Percentiles rank a stretch among this genome's conserved stretches.
Evolutionary conservation across 2,888 invertebrate species (phyloP).

Genomic region (Xylocampa areola): DNA sequence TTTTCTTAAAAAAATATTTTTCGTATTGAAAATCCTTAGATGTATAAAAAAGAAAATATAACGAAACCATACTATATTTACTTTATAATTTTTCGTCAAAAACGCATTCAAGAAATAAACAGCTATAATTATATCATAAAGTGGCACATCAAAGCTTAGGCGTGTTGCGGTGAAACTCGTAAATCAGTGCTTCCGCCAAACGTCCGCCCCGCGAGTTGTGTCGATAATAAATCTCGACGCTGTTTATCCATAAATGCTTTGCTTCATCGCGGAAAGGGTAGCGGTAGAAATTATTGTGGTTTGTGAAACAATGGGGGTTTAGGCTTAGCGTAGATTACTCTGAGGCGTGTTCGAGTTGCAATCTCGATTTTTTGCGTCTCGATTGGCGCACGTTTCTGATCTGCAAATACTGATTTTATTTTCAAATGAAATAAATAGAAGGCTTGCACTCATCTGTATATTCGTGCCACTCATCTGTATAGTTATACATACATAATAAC

Average conservation of each 20-base stretch:
- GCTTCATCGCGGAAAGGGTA: slow-evolving; percentile 15
- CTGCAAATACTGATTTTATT: no score
- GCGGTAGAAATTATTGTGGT: slow-evolving; percentile 2
- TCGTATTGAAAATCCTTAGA: no score
- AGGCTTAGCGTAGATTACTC: slow-evolving; percentile 1
- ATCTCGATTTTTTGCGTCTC: not conserved
- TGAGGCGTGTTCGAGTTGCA: not conserved
- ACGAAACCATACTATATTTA: not conserved
- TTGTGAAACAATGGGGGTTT: slow-evolving; percentile 1
- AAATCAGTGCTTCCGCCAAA: slow-evolving; percentile 64
- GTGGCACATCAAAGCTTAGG: slow-evolving; percentile 56
- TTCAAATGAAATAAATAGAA: no score
- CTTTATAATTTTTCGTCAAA: slow-evolving; percentile 7
- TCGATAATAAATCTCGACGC: slow-evolving; percentile 43
- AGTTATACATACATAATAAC: no score
- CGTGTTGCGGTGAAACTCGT: slow-evolving; percentile 61
- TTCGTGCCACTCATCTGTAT: no score
- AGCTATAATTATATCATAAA: slow-evolving; percentile 65
- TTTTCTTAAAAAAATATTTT: no score
- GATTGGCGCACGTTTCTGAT: not conserved
- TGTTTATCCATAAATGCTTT: slow-evolving; percentile 32
- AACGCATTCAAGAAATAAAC: slow-evolving; percentile 56
- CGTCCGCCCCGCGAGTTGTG: slow-evolving; percentile 50
- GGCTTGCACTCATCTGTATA: no score
- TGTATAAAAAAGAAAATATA: no score